Evolutionary conservation across 2,797 vertebrate genomes (phyloP), one percentile per base, ranked within the genome.

Genomic region (Microcaecilia unicolor): DNA sequence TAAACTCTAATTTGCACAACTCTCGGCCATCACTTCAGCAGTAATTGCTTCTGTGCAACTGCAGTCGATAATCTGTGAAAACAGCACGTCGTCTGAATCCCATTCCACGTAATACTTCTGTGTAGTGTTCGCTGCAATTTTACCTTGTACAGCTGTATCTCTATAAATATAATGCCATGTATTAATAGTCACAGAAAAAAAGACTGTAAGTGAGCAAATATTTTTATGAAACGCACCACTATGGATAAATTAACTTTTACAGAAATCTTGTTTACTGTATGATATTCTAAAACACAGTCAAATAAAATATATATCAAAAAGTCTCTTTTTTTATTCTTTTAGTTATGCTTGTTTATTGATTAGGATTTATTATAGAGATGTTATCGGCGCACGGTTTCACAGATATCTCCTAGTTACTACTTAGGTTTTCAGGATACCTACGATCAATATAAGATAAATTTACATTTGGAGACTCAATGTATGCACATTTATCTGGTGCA

Each of bases 211-310:
- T 88, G 91, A 94, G 86, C 89, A 91, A 93, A 86, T 97, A 98
- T 99, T 99, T 98, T 98, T 96, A 94, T 96, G 87, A 95, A 93
- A 92, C 83, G 86, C 89, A 92, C 90, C 92, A 89, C 85, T 90
- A 93, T 84, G 90, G 89, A 93, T 94, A 97, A 96, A 95, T 91
- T 88, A 94, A 94, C 91, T 98, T 98, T 97, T 96, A 87, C 91
- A 96, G 82, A 91, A 92, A 91, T 84, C 88, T 96, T 95, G 91
- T 97, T 97, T 98, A 97, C 92, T 94, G 92, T 96, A 98, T 89
- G 85, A 93, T 95, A 94, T 87, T 87, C 90, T 92, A 90, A 91
- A 93, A 93, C 80, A 88, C 87, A 90, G 88, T 91, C 88, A 89
- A 94, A 91, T 85, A 90, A 93, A 91, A 87, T 82, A 80, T 83